phyloP scores from a whole-genome alignment of 2,797 vertebrate genomes.

The Aeoliscus strigatus region DNA sequence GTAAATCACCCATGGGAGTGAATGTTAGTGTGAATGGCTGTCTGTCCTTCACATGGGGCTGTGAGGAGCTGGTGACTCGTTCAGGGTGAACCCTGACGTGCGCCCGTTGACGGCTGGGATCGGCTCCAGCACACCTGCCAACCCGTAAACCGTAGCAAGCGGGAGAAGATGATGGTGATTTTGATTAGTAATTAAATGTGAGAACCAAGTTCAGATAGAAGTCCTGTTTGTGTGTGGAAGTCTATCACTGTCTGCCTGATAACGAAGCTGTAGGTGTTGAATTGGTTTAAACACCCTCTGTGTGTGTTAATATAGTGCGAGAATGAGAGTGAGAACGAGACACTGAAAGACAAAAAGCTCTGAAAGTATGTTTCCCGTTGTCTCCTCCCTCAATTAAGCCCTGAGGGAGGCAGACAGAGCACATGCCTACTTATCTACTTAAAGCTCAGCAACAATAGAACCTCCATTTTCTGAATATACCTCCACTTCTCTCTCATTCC shows the following conservation, averaged over 20 bases:
- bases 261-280: constrained; percentile 47
- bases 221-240: not conserved
- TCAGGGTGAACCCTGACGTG: too few relatives aligned
- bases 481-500: not conserved
- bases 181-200: too few relatives aligned
- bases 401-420: constrained; percentile 61
- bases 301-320: constrained; percentile 52
- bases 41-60: too few relatives aligned
- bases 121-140: too few relatives aligned
- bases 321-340: constrained; percentile 30
- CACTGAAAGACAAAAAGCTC: constrained; percentile 52
- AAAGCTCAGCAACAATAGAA: constrained; percentile 67
- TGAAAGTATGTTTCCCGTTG: constrained; percentile 71
- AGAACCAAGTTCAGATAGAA: too few relatives aligned
- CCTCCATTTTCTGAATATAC: constrained; percentile 33
- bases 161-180: too few relatives aligned
- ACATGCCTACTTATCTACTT: constrained; percentile 72
- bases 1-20: too few relatives aligned
- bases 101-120: too few relatives aligned
- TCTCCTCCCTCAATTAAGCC: constrained; percentile 76
- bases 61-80: too few relatives aligned
- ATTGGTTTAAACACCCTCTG: constrained; percentile 40
- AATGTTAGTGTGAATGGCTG: too few relatives aligned
- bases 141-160: too few relatives aligned
- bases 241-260: constrained; percentile 33